Evolutionary conservation across 2,797 vertebrate genomes (phyloP).

Genomic region (Hylomyscus alleni): DNA sequence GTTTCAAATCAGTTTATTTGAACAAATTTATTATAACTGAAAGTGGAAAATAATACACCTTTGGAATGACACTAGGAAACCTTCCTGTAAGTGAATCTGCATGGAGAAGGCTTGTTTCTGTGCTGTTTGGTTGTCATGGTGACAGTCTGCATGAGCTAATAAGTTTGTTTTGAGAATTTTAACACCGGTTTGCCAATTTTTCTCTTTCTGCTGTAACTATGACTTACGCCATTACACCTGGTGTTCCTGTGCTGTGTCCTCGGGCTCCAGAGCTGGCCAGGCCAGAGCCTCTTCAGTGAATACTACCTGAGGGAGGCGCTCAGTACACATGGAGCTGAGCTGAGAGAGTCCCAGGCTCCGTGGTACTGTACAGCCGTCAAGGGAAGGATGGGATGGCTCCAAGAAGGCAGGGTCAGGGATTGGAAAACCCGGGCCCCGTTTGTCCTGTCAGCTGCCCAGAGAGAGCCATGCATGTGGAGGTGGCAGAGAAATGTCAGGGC

Average conservation of each 20-base stretch:
- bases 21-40: background rate
- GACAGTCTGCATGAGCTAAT: conserved; percentile 76
- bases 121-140: conserved; percentile 86
- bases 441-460: background rate
- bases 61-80: conserved; percentile 58
- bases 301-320: fast-evolving
- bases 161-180: conserved; percentile 84
- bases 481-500: fast-evolving
- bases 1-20: conserved; percentile 70
- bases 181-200: conserved; percentile 69
- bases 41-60: conserved; percentile 66
- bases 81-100: conserved; percentile 77
- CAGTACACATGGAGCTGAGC: background rate
- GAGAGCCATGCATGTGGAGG: too few species aligned
- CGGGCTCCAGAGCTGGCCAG: background rate
- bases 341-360: background rate
- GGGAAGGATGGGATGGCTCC: background rate
- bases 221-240: background rate
- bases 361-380: background rate
- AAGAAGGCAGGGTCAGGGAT: background rate
- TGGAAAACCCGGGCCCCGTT: background rate
- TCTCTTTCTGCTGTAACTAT: conserved; percentile 60
- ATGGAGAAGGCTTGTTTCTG: conserved; percentile 80
- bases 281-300: background rate
- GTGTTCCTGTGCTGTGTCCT: background rate